A percentile compares a stretch with the other conserved stretches of the same genome.
Evolutionary conservation across 2,113 vertebrate species (phyloP).

Genomic region (Stigmatopora nigra): DNA sequence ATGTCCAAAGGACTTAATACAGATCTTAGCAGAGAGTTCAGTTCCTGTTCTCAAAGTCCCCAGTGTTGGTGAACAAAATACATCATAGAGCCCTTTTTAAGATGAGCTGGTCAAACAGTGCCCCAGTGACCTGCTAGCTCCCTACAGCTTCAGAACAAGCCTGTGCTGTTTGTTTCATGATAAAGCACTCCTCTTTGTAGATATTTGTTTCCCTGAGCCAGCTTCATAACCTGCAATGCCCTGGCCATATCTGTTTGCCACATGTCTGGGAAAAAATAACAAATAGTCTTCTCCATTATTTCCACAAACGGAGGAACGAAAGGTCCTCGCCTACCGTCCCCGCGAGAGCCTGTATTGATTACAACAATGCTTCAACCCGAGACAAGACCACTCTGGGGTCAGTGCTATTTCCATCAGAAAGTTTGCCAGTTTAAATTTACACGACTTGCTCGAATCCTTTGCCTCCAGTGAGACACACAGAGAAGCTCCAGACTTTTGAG

Average conservation of each 20-base stretch:
- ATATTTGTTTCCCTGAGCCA: constrained; percentile 59
- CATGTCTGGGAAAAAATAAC: constrained; percentile 70
- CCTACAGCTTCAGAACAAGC: constrained; percentile 59
- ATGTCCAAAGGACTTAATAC: constrained; percentile 39
- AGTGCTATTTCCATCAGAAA: constrained; percentile 74
- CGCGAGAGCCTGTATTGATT: constrained; percentile 74
- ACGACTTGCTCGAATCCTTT: constrained; percentile 56
- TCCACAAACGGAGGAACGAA: constrained; percentile 70
- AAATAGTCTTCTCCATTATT: constrained; percentile 75
- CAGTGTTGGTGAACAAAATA: constrained; percentile 52
- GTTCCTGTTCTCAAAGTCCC: constrained; percentile 39
- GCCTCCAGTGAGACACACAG: constrained; percentile 63
- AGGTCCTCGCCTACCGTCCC: constrained; percentile 68
- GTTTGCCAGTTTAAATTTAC: constrained; percentile 75
- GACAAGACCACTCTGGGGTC: constrained; percentile 71
- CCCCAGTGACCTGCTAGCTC: constrained; percentile 54
- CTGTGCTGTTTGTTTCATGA: constrained; percentile 62
- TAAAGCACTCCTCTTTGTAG: constrained; percentile 59
- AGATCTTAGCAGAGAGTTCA: constrained; percentile 27
- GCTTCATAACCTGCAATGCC: constrained; percentile 67
- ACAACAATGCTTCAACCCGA: constrained; percentile 73
- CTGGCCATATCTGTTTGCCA: constrained; percentile 67
- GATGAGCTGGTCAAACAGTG: constrained; percentile 60
- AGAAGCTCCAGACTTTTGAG: constrained; percentile 58
- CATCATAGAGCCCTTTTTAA: constrained; percentile 57